Evolutionary conservation across 2,888 invertebrate genomes (phyloP).

Genomic region (Cacoxenus indagator): DNA sequence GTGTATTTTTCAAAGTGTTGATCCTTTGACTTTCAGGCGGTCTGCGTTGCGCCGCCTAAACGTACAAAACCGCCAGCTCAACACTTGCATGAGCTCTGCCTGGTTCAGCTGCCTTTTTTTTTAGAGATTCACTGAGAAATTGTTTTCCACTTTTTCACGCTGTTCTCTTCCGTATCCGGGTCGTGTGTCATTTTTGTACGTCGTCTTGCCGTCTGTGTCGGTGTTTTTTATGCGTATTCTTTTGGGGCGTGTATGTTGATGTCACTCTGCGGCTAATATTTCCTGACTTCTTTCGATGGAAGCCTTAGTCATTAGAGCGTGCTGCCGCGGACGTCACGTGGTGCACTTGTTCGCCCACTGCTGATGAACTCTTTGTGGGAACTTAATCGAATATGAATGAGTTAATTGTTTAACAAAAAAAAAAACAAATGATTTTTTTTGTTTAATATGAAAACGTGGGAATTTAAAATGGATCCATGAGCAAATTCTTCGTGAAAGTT

Average conservation of each 20-base stretch:
- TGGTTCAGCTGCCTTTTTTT: slow-evolving; percentile 52
- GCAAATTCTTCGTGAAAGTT: too few relatives aligned
- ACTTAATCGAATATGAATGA: not conserved
- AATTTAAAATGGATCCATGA: too few relatives aligned
- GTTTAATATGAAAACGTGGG: too few relatives aligned
- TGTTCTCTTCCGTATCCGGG: slow-evolving; percentile 36
- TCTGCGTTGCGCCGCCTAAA: not conserved
- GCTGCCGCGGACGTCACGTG: slow-evolving; percentile 51
- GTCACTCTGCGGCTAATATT: slow-evolving; percentile 66
- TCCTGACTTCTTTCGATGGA: slow-evolving; percentile 53
- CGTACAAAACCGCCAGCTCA: slow-evolving; percentile 54
- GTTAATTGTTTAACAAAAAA: slow-evolving; percentile 4
- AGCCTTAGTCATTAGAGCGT: slow-evolving; percentile 56
- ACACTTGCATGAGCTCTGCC: slow-evolving; percentile 59
- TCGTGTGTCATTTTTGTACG: slow-evolving; percentile 41
- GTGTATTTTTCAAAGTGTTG: slow-evolving; percentile 51
- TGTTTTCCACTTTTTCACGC: slow-evolving; percentile 39
- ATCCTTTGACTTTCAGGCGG: slow-evolving; percentile 62
- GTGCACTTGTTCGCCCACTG: slow-evolving; percentile 54
- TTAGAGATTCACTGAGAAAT: slow-evolving; percentile 16
- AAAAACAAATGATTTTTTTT: too few relatives aligned
- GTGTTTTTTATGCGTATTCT: slow-evolving; percentile 46
- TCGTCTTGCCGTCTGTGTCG: not conserved
- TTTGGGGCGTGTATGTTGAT: slow-evolving; percentile 55
- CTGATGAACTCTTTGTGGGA: not conserved